Evolutionary conservation across 2,797 vertebrate genomes (phyloP), one percentile per base, ranked within the genome.

Genomic region (Sphenopsis melanotis): DNA sequence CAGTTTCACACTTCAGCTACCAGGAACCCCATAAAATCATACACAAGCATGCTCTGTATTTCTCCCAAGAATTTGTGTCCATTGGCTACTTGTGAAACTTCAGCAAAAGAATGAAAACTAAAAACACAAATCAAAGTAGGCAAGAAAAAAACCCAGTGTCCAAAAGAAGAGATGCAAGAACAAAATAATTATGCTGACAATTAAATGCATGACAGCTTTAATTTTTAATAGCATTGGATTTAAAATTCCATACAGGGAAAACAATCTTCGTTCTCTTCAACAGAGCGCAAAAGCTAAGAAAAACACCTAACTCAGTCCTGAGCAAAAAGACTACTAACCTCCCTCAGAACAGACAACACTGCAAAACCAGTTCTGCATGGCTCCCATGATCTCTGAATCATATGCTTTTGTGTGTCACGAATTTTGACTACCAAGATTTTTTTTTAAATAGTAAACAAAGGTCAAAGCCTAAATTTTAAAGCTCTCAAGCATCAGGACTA

Each of bases 1-100:
- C 71, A 66, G 53, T 80, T 93, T 94, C 82, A 91, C 75, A 83
- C 56, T 89, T 89, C 34, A 77, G 55, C 78, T 85, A 89, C 41
- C 37, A 79, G 64, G 27, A 82, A 60, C 26, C 15, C 77, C 18
- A 12, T 56, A 85, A 91, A 94, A 89, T 34, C 57, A 64, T 42
- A 42, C 2, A 8, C 53, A 71, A 66, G 64, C 15, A 74, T 32
- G 17, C 22, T 64, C 34, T 68, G 15, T 66, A 68, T 64, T 83
- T 37, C n/a, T 87, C 56, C 24, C n/a, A 64, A 87, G 32, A 30
- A 70, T 49, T 63, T 77, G 12, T 70, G 23, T 52, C 29, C 47
- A 20, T 12, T 52, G 32, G 34, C 52, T 74, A 42, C 19, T 56
- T 53, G 36, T 19, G 37, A 91, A 63, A 92, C 39, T 83, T 77